These are phyloP conservation scores for Sebastes itinus DNA, from an alignment of 2,797 vertebrate genomes.

Conservation along the genomic window DNA sequence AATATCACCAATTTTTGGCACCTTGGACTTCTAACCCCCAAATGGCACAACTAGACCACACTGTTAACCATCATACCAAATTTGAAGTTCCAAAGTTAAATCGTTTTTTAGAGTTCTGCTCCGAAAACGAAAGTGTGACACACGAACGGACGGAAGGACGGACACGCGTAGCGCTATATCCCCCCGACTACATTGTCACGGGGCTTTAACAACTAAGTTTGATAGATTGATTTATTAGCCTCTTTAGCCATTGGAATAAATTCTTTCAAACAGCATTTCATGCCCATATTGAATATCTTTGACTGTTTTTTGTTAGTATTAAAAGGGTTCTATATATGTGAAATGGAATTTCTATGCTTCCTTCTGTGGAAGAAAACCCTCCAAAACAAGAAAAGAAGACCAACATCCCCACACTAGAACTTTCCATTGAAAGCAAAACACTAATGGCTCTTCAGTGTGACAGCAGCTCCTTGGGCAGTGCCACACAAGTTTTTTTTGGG, in stretches of 20 bases:
- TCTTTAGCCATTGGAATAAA: neutral
- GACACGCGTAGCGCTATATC: too few species aligned
- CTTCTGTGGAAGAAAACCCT: neutral
- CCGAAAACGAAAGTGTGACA: too few species aligned
- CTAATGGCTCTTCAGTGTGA: neutral
- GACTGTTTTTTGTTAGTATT: neutral
- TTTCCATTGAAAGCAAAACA: neutral
- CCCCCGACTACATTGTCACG: too few species aligned
- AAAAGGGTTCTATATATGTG: neutral
- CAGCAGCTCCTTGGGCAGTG: neutral
- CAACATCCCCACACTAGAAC: neutral
- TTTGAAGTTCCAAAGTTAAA: too few species aligned
- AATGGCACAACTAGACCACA: too few species aligned
- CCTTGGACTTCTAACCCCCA: too few species aligned
- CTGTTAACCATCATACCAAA: too few species aligned
- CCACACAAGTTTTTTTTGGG: neutral
- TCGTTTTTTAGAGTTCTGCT: too few species aligned
- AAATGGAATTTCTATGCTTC: neutral
- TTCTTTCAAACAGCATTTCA: neutral
- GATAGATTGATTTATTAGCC: too few species aligned
- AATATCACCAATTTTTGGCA: too few species aligned
- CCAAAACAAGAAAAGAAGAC: neutral
- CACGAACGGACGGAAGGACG: too few species aligned
- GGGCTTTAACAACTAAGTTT: too few species aligned
- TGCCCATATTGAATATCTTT: neutral